A percentile compares a stretch with the other conserved stretches of the same genome.
phyloP scores from a whole-genome alignment of 2,113 vertebrate species.

The Macheiramphus alcinus region DNA sequence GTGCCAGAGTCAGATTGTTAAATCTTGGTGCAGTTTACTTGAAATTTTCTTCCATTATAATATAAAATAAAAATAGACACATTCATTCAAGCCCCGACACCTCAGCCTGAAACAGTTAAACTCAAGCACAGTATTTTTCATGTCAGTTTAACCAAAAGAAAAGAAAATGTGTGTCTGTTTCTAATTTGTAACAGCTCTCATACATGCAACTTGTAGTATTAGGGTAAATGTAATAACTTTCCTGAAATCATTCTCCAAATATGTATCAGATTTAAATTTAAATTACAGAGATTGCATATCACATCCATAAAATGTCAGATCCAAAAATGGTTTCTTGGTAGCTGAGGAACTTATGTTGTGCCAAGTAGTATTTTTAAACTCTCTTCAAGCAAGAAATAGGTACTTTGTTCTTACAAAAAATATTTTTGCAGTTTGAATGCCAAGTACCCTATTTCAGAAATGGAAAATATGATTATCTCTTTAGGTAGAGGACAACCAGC shows the following conservation, averaged over 20 bases:
- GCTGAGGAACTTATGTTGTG: background rate
- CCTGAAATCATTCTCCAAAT: background rate
- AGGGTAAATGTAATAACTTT: background rate
- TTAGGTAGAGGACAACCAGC: background rate
- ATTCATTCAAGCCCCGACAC: background rate
- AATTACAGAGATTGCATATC: background rate
- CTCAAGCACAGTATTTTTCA: background rate
- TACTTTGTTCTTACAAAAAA: background rate
- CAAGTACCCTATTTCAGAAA: background rate
- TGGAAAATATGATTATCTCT: background rate
- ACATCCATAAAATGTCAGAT: background rate
- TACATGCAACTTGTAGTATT: background rate
- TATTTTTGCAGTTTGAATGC: background rate
- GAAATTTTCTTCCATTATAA: background rate
- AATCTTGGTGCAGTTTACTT: background rate
- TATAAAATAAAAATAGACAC: background rate
- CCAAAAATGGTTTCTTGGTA: background rate
- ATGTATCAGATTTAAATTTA: background rate
- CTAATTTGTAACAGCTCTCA: background rate
- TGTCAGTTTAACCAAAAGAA: background rate
- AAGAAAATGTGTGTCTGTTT: background rate
- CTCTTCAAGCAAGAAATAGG: background rate
- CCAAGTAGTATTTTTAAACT: background rate
- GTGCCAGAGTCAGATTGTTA: background rate
- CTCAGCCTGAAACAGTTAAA: background rate